Conservation (phyloP, 2,797 vertebrate species). For the Gastrophryne carolinensis region DNA sequence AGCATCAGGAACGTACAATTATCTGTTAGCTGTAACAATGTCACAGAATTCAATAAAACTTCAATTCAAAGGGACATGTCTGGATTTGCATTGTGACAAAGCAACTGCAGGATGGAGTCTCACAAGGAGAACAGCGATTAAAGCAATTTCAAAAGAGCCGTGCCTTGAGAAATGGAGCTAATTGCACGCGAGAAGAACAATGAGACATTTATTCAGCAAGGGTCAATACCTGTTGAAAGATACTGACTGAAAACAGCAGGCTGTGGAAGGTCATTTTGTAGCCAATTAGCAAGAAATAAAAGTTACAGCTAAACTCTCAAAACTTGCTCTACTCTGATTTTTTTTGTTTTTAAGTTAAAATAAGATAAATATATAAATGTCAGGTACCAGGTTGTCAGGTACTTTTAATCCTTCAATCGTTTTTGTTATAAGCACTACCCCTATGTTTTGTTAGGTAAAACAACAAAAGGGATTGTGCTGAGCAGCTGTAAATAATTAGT, state of each 20-base stretch:
- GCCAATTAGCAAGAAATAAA: slow-evolving; percentile 8
- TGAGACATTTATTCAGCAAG: slow-evolving; percentile 11
- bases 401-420: no score
- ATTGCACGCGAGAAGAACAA: slow-evolving; percentile 25
- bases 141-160: slow-evolving; percentile 30
- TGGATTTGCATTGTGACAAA: slow-evolving; percentile 32
- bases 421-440: no score
- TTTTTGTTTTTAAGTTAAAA: no score
- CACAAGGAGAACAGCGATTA: slow-evolving; percentile 25
- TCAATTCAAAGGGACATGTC: slow-evolving; percentile 1
- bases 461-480: no score
- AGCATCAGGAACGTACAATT: slow-evolving; percentile 21
- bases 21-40: slow-evolving; percentile 21
- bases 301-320: not conserved
- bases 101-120: slow-evolving; percentile 23
- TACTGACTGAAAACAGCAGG: slow-evolving; percentile 2
- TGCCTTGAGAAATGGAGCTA: slow-evolving; percentile 20
- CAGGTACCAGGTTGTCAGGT: no score
- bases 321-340: no score
- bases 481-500: no score
- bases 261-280: slow-evolving; percentile 13
- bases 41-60: slow-evolving; percentile 32
- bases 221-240: slow-evolving; percentile 37
- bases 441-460: no score
- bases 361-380: no score